These are phyloP conservation scores for Ferrisia virgata DNA, from an alignment of 2,888 invertebrate genomes.

Conservation along the genomic window DNA sequence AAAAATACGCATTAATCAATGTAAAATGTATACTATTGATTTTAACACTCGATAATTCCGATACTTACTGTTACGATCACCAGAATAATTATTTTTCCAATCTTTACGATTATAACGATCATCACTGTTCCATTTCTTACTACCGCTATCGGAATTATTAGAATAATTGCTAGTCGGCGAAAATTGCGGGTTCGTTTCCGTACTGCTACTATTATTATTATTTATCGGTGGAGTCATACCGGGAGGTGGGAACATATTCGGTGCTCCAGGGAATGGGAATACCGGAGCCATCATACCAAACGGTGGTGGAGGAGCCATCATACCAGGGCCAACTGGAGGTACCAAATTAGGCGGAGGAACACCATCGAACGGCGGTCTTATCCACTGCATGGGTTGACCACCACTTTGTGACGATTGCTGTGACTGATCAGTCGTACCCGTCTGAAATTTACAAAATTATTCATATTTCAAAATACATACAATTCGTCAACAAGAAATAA, in stretches of 20 bases:
- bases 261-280: constrained; percentile 34
- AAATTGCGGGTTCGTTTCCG: not conserved
- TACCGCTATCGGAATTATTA: not conserved
- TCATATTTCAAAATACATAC: not conserved
- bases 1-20: not conserved
- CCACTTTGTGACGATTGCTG: not conserved
- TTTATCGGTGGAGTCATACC: constrained; percentile 13
- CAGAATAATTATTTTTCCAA: constrained; percentile 38
- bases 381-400: constrained; percentile 31
- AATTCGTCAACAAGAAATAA: not conserved
- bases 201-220: not conserved
- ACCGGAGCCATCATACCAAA: constrained; percentile 33
- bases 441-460: not conserved
- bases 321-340: constrained; percentile 29
- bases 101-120: constrained; percentile 36
- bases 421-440: not conserved
- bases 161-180: constrained; percentile 33
- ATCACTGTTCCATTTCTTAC: constrained; percentile 38
- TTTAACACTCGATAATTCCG: not conserved
- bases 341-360: constrained; percentile 36
- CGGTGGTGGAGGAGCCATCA: constrained; percentile 39
- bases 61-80: constrained; percentile 32
- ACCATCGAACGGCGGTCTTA: not conserved
- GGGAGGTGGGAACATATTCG: constrained; percentile 37
- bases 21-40: not conserved